These are phyloP conservation scores for Rhinolophus sinicus DNA, from an alignment of 2,113 vertebrate species.

Conservation along the genomic window DNA sequence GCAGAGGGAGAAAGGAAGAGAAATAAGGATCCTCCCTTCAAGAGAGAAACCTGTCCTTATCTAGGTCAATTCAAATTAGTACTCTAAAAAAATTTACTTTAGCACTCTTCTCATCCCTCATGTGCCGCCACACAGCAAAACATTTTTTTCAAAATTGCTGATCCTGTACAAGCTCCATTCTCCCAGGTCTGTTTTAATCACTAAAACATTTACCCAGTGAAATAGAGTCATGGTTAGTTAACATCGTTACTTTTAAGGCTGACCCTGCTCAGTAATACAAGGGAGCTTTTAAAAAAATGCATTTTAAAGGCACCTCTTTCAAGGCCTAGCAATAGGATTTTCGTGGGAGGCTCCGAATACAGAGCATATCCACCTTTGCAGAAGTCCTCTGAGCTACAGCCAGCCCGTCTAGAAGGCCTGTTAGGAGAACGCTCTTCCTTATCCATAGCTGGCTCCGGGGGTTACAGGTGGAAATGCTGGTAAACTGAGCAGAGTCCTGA, in stretches of 20 bases:
- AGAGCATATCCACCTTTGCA: background rate
- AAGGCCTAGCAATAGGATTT: background rate
- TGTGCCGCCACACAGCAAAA: background rate
- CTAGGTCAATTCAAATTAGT: background rate
- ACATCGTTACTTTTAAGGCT: background rate
- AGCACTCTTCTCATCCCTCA: background rate
- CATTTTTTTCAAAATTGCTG: background rate
- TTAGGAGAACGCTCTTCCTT: background rate
- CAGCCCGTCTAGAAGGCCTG: accelerated
- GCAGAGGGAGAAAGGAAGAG: background rate
- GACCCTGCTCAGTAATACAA: background rate
- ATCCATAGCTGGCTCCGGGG: background rate
- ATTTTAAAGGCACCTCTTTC: background rate
- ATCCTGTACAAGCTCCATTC: background rate
- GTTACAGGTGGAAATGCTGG: background rate
- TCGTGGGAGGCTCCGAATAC: background rate
- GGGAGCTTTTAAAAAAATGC: background rate
- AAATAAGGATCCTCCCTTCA: background rate
- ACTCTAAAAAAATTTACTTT: background rate
- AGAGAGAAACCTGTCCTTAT: background rate
- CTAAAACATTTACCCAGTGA: background rate
- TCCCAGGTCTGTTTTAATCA: background rate
- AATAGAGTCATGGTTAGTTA: background rate
- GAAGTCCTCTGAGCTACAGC: background rate
- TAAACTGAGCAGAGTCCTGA: background rate